Percentiles rank a stretch among this genome's conserved stretches.
Evolutionary conservation across 1,140 invertebrate genomes (phyloP).

Genomic region (Papilio machaon): DNA sequence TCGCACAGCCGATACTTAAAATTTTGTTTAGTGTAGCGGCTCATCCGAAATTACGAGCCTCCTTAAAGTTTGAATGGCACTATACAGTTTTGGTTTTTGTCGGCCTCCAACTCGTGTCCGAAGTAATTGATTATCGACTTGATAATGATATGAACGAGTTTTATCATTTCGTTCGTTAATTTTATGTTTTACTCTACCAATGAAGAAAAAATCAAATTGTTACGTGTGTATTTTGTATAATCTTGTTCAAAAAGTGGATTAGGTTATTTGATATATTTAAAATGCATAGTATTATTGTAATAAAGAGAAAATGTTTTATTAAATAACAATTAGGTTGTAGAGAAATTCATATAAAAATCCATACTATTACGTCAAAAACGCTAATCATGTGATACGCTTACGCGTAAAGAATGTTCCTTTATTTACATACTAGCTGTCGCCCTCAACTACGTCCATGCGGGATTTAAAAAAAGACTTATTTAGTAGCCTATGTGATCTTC

Average conservation of each 20-base stretch:
- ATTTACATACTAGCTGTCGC: neutral
- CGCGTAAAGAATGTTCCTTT: neutral
- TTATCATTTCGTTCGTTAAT: neutral
- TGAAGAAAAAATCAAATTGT: neutral
- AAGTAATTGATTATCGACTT: constrained; percentile 34
- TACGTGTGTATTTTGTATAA: neutral
- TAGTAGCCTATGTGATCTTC: too few relatives aligned
- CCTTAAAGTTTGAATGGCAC: neutral
- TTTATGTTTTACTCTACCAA: neutral
- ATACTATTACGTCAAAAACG: neutral
- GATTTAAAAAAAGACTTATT: too few relatives aligned
- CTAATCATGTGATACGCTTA: neutral
- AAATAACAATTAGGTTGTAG: too few relatives aligned
- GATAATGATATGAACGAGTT: constrained; percentile 30
- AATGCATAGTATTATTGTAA: too few relatives aligned
- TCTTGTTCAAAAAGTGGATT: neutral
- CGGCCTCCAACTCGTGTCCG: constrained; percentile 28
- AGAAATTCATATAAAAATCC: too few relatives aligned
- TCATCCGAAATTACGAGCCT: neutral
- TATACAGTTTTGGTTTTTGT: constrained; percentile 22
- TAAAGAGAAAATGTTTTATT: too few relatives aligned
- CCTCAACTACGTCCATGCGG: too few relatives aligned
- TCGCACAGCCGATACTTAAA: neutral
- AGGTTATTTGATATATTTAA: neutral
- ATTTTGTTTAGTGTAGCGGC: neutral